These are phyloP conservation scores for Agapornis canus DNA, from an alignment of 2,797 vertebrate genomes.

Conservation along the genomic window DNA sequence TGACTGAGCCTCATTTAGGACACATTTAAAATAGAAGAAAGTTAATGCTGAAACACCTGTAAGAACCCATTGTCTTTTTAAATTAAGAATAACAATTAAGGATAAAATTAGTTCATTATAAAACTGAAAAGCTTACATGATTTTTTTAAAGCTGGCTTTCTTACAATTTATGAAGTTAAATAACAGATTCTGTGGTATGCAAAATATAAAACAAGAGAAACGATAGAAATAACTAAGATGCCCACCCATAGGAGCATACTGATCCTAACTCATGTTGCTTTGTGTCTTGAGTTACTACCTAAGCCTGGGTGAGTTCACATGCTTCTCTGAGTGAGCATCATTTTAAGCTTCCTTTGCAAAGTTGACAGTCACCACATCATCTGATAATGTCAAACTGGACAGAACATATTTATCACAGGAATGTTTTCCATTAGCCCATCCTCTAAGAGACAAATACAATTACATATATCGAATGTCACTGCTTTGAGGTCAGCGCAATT, in stretches of 20 bases:
- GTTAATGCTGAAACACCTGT: not conserved
- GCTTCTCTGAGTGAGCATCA: not conserved
- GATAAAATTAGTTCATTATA: not conserved
- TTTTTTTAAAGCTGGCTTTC: not conserved
- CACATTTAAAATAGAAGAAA: not conserved
- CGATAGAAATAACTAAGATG: not conserved
- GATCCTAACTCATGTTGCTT: not conserved
- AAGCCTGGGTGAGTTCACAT: not conserved
- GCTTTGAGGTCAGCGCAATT: not conserved
- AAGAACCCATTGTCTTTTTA: not conserved
- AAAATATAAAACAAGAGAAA: not conserved
- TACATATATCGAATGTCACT: not conserved
- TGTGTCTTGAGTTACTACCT: not conserved
- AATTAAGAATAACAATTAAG: not conserved
- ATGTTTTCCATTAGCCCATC: not conserved
- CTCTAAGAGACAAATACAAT: constrained; percentile 27
- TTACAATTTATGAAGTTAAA: not conserved
- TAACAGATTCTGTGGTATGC: not conserved
- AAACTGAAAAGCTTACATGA: not conserved
- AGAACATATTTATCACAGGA: not conserved
- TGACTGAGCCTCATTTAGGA: not conserved
- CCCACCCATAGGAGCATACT: not conserved
- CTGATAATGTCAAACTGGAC: not conserved
- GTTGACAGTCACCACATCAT: not conserved
- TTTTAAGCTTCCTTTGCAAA: not conserved